Evolutionary conservation across 2,113 vertebrate species (phyloP).

Genomic region (Gambusia affinis): DNA sequence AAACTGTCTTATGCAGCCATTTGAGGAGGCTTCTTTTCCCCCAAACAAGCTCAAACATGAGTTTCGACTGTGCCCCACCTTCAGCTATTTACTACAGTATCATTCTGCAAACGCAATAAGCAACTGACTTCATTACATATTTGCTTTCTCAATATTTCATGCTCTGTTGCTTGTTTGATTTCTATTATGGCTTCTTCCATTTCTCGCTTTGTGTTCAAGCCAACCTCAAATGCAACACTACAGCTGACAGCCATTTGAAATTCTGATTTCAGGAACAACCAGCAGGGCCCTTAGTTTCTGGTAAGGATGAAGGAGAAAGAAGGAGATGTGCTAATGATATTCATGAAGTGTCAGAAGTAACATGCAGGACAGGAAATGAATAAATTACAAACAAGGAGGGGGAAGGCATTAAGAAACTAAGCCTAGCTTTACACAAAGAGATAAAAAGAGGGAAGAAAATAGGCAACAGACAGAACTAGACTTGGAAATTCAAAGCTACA

Average conservation of each 20-base stretch:
- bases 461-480: constrained; percentile 18
- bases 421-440: constrained; percentile 1
- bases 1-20: neutral
- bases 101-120: constrained; percentile 36
- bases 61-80: neutral
- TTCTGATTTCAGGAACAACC: constrained; percentile 44
- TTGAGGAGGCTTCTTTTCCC: constrained; percentile 1
- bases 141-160: constrained; percentile 70
- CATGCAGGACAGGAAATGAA: neutral
- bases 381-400: neutral
- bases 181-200: constrained; percentile 40
- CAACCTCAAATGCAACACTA: constrained; percentile 30
- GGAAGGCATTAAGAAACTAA: neutral
- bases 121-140: constrained; percentile 55
- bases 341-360: constrained; percentile 28
- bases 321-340: constrained; percentile 31
- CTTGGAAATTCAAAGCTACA: constrained; percentile 54
- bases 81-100: constrained; percentile 29
- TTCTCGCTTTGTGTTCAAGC: constrained; percentile 31
- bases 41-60: constrained; percentile 33
- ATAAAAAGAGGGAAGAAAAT: neutral
- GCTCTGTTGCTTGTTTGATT: constrained; percentile 57
- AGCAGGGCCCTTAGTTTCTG: constrained; percentile 10
- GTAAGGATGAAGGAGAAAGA: neutral
- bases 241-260: constrained; percentile 47